Evolutionary conservation across 2,797 vertebrate species (phyloP).

Genomic region (Sebastes jordani): DNA sequence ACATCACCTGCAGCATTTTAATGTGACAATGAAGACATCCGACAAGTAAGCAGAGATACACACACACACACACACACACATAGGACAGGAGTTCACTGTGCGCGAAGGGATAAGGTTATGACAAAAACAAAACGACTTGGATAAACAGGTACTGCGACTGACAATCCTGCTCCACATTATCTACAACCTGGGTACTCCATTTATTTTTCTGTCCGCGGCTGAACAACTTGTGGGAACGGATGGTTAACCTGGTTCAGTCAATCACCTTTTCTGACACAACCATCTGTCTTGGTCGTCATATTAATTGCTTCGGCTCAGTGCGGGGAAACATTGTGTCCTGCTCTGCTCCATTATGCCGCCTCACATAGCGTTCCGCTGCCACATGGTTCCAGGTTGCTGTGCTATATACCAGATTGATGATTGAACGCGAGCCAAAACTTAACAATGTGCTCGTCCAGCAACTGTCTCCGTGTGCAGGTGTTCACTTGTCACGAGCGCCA

Average conservation of each 20-base stretch:
- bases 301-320: conserved; percentile 45
- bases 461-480: background rate
- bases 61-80: background rate
- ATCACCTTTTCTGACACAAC: conserved; percentile 40
- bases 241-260: conserved; percentile 50
- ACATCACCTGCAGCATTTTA: background rate
- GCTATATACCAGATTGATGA: conserved; percentile 12
- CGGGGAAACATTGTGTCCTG: conserved; percentile 17
- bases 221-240: background rate
- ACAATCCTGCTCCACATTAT: background rate
- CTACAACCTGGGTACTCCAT: background rate
- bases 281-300: conserved; percentile 44
- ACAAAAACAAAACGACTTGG: background rate
- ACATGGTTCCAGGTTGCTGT: conserved; percentile 11
- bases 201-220: background rate
- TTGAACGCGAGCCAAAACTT: conserved; percentile 4
- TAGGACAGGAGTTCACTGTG: background rate
- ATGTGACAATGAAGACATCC: background rate
- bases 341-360: conserved; percentile 28
- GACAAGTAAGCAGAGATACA: background rate
- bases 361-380: conserved; percentile 34
- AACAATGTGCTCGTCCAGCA: conserved; percentile 8
- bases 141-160: background rate
- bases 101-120: background rate
- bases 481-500: background rate